Evolutionary conservation across 1,140 invertebrate genomes (phyloP), one percentile per base, ranked within the genome.

Genomic region (Caenorhabditis remanei): DNA sequence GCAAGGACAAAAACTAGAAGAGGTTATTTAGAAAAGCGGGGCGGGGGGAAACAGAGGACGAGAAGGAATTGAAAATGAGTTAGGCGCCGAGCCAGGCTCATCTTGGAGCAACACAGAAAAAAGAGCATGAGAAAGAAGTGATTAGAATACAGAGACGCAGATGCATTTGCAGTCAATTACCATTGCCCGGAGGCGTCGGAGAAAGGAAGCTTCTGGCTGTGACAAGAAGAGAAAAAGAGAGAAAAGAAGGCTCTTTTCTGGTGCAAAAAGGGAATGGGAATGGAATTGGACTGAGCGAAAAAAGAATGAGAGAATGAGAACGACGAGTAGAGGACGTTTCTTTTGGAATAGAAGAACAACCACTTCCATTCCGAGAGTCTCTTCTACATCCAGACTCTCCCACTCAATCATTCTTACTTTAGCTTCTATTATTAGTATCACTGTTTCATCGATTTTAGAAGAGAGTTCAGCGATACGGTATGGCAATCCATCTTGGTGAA

Each of bases 11-110:
- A 63, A 79, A 79, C 71, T 43, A 79, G 71, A 79, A 79, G 71
- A 79, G 71, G 71, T 79, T 79, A 79, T 79, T 79, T 79, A 79
- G 71, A 79, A 79, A 24, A 71, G 24, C 32, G 8, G 41, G 21
- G 19, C 13, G n/a, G 11, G 71, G 11, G 40, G 21, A 14, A 24
- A 53, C 67, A 50, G 71, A 63, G 24, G 24, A 7, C 11, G 61
- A 63, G 61, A 63, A 79, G 46, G 46, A 50, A 79, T 79, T 79
- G 71, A 79, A 79, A 79, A 79, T 79, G 71, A 79, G 71, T 79
- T 79, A 79, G 71, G 71, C 71, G 71, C 71, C 71, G 71, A 79
- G 71, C 71, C 71, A 79, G 71, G 71, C 71, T 79, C 71, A 79
- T 79, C 71, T 79, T 79, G 71, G 43, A 71, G 65, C 65, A 71